Evolutionary conservation across 2,797 vertebrate genomes (phyloP).

Genomic region (Crocodylus rhombifer): DNA sequence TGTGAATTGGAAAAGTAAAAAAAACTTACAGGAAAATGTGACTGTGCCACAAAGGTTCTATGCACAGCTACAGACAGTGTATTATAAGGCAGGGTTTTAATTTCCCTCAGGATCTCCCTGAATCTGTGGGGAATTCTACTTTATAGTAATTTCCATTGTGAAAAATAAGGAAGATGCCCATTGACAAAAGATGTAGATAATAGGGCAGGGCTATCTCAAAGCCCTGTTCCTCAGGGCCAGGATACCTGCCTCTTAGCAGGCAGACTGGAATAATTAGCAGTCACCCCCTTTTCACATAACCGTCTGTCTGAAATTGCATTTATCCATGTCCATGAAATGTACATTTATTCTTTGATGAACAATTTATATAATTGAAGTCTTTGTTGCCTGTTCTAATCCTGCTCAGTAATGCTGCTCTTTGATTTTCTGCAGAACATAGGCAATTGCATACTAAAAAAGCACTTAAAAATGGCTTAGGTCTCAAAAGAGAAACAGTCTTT

Average conservation of each 20-base stretch:
- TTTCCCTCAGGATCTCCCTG: not conserved
- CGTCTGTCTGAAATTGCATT: not conserved
- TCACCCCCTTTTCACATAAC: not conserved
- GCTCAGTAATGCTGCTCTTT: not conserved
- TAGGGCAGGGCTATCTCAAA: rapidly evolving
- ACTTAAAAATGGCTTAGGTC: not conserved
- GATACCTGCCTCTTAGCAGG: not conserved
- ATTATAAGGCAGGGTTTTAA: rapidly evolving
- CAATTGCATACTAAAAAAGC: not conserved
- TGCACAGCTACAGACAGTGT: not conserved
- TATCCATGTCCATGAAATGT: not conserved
- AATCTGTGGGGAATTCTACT: not conserved
- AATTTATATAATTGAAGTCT: not conserved
- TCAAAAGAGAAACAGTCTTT: constrained; percentile 1
- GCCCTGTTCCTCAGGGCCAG: not conserved
- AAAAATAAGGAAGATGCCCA: not conserved
- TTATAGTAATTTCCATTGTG: not conserved
- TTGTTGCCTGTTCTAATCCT: not conserved
- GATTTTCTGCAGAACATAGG: not conserved
- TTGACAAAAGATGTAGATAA: not conserved
- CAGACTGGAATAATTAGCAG: not conserved
- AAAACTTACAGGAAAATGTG: not conserved
- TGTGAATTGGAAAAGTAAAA: not conserved
- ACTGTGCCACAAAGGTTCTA: not conserved
- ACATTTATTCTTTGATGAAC: constrained; percentile 11